Evolutionary conservation across 1,140 invertebrate species (phyloP), one percentile per base, ranked within the genome.

Genomic region (Sinella curviseta): DNA sequence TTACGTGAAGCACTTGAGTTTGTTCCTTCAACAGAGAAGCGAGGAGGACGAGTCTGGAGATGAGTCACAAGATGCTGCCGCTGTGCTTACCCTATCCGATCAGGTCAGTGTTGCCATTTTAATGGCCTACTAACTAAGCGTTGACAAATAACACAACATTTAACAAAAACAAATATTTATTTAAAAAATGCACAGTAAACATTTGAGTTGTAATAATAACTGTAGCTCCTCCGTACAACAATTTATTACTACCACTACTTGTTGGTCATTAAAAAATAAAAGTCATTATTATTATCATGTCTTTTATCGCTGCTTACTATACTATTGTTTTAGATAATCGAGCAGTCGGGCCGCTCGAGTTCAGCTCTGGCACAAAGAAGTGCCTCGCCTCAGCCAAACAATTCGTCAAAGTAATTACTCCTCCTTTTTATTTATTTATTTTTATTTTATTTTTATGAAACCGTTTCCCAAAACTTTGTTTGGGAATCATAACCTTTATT

Each of bases 1-100:
- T 78, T 94, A 95, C 85, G 91, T 93, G 2, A 87, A 94, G 31
- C 94, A 94, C 87, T 85, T 95, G 78, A 92, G 92, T 30, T 90
- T 92, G 0, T 91, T 93, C 0, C 89, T 94, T n/a, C 54, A 30
- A 77, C 86, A 86, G 17, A 83, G 83, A 30, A 85, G 87, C 39
- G 82, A 85, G n/a, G 87, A 86, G 31, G 84, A 86, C 20, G 81
- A 83, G 0, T 81, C 82, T 35, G 35, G 24, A 17, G 79, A 70
- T 30, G 57, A 80, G 30, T 17, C 54, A 55, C 31, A 30, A 48
- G 28, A 30, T 14, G 4, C 84, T 85, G 36, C 88, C 0, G 87
- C 88, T 0, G 83, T 90, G 0, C 87, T 87, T 30, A 86, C 86
- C 1, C 86, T 90, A 2, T 90, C 89, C 33, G 86, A 87, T 80